These are phyloP conservation scores for Mallateleia sp. DNA, from an alignment of 2,888 invertebrate species.

Conservation along the genomic window DNA sequence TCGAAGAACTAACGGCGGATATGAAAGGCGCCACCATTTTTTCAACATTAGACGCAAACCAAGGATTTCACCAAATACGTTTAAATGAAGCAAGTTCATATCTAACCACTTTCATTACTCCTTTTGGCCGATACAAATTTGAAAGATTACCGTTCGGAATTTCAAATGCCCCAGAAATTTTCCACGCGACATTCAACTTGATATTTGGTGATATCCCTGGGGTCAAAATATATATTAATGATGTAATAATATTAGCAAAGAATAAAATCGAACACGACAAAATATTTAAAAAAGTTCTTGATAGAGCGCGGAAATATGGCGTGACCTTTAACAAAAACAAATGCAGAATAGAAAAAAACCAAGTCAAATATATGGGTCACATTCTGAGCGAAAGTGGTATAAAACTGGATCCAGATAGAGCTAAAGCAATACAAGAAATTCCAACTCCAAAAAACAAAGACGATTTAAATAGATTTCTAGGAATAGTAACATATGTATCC, in stretches of 20 bases:
- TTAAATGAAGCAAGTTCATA: slow-evolving; percentile 79
- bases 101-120: slow-evolving; percentile 81
- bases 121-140: slow-evolving; percentile 83
- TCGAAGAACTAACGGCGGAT: slow-evolving; percentile 75
- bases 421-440: slow-evolving; percentile 11
- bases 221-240: slow-evolving; percentile 82
- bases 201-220: slow-evolving; percentile 80
- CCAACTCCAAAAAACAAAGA: slow-evolving; percentile 40
- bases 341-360: too few species aligned
- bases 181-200: too few species aligned
- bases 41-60: slow-evolving; percentile 56
- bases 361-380: slow-evolving; percentile 63
- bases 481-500: slow-evolving; percentile 13
- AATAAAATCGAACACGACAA: slow-evolving; percentile 57
- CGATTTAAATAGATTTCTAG: slow-evolving; percentile 54
- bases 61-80: slow-evolving; percentile 74
- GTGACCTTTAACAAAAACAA: slow-evolving; percentile 54
- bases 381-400: slow-evolving; percentile 44
- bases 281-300: slow-evolving; percentile 47
- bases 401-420: too few species aligned
- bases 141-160: slow-evolving; percentile 83
- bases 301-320: slow-evolving; percentile 80
- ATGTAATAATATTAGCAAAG: slow-evolving; percentile 80
- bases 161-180: slow-evolving; percentile 82
- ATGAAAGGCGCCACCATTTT: slow-evolving; percentile 45